A percentile compares a stretch with the other conserved stretches of the same genome.
Evolutionary conservation across 2,888 invertebrate species (phyloP).

Genomic region (Xiphydria camelus): DNA sequence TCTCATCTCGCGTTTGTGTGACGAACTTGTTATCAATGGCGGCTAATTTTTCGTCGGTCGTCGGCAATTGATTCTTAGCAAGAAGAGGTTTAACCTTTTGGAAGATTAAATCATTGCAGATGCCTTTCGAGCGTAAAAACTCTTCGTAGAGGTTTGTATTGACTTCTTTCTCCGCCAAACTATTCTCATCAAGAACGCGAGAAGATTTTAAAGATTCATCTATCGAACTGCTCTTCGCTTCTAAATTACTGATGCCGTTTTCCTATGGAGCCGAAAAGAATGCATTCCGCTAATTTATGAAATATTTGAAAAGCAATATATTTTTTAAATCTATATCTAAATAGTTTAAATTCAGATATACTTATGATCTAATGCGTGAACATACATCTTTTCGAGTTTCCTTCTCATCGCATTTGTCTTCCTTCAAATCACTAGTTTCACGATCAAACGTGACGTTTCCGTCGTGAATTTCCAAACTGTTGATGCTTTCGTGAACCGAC

Average conservation of each 20-base stretch:
- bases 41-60: constrained; percentile 5
- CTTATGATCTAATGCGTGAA: no score
- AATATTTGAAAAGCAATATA: no score
- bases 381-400: no score
- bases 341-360: no score
- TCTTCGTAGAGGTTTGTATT: no score
- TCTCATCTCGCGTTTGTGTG: constrained; percentile 15
- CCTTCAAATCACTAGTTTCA: neutral
- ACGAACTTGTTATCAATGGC: neutral
- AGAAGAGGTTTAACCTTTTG: neutral
- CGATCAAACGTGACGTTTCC: constrained; percentile 5
- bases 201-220: neutral
- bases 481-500: constrained; percentile 26
- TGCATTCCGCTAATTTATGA: no score
- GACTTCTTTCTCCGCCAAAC: constrained; percentile 4
- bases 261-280: no score
- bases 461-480: constrained; percentile 15
- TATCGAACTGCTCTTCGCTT: no score
- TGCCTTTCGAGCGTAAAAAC: neutral
- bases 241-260: no score
- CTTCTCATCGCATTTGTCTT: no score
- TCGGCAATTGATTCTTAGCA: constrained; percentile 10
- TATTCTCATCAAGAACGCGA: neutral
- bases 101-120: neutral
- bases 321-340: no score